Evolutionary conservation across 2,888 invertebrate species (phyloP).

Genomic region (Lycophotia porphyrea): DNA sequence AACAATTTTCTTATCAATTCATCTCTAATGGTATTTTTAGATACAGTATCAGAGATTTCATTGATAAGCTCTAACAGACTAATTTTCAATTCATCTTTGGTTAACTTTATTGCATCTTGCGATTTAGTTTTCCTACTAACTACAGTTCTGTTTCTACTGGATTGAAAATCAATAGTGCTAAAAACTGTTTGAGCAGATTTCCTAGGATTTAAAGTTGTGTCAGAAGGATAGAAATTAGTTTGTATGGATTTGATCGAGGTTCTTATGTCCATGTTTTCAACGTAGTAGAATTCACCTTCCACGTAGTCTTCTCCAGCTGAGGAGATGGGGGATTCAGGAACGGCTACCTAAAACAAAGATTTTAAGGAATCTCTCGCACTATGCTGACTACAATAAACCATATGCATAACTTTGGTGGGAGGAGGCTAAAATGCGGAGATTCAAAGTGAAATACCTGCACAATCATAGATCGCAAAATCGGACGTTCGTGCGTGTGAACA

Average conservation of each 20-base stretch:
- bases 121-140: constrained; percentile 72
- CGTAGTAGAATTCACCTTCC: constrained; percentile 62
- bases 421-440: neutral
- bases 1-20: constrained; percentile 58
- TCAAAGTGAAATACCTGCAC: neutral
- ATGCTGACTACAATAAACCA: neutral
- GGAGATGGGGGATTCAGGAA: constrained; percentile 70
- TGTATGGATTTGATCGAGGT: constrained; percentile 65
- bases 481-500: neutral
- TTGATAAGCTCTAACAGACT: constrained; percentile 68
- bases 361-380: neutral
- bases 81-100: constrained; percentile 62
- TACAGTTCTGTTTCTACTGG: constrained; percentile 15
- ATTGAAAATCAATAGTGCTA: constrained; percentile 66
- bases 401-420: neutral
- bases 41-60: constrained; percentile 61
- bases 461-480: neutral
- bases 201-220: constrained; percentile 46
- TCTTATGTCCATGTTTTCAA: constrained; percentile 36
- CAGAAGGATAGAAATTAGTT: constrained; percentile 51
- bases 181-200: constrained; percentile 72
- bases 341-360: constrained; percentile 79
- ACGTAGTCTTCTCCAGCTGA: constrained; percentile 54
- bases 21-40: constrained; percentile 58
- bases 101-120: constrained; percentile 70